A percentile compares a stretch with the other conserved stretches of the same genome.
phyloP scores from a whole-genome alignment of 2,797 vertebrate species.

The Pseudomugil gertrudae region DNA sequence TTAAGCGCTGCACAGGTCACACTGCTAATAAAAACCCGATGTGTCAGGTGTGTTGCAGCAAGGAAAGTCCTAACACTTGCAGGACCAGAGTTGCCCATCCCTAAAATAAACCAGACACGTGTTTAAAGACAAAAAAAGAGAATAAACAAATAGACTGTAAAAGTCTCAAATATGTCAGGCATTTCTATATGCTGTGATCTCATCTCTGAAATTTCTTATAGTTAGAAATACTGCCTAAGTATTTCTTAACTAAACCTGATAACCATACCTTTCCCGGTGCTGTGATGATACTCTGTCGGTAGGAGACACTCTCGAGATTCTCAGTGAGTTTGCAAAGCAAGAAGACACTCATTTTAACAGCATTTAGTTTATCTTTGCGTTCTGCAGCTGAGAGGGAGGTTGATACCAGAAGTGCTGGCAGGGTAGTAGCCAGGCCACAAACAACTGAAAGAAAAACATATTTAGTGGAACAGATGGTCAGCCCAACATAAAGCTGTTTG shows the following conservation, averaged over 20 bases:
- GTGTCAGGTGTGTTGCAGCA: too few relatives aligned
- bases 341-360: conserved; percentile 96
- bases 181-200: conserved; percentile 88
- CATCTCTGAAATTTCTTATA: conserved; percentile 81
- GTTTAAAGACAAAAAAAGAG: not conserved
- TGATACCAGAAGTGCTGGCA: conserved; percentile 82
- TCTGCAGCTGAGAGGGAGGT: conserved; percentile 75
- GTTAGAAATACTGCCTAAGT: not conserved
- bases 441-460: conserved; percentile 80
- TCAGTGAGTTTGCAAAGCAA: conserved; percentile 89
- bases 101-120: not conserved
- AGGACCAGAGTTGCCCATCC: too few relatives aligned
- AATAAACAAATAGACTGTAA: not conserved
- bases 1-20: too few relatives aligned
- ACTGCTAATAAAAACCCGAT: too few relatives aligned
- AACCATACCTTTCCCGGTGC: conserved; percentile 80
- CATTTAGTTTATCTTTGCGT: conserved; percentile 86
- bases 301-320: conserved; percentile 86
- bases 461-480: not conserved
- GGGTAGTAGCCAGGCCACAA: conserved; percentile 83
- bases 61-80: too few relatives aligned
- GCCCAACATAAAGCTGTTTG: fast-evolving
- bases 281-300: conserved; percentile 77
- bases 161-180: not conserved
- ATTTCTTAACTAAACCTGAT: not conserved